These are phyloP conservation scores for Leptopilina boulardi DNA, from an alignment of 1,140 invertebrate species.

Conservation along the genomic window DNA sequence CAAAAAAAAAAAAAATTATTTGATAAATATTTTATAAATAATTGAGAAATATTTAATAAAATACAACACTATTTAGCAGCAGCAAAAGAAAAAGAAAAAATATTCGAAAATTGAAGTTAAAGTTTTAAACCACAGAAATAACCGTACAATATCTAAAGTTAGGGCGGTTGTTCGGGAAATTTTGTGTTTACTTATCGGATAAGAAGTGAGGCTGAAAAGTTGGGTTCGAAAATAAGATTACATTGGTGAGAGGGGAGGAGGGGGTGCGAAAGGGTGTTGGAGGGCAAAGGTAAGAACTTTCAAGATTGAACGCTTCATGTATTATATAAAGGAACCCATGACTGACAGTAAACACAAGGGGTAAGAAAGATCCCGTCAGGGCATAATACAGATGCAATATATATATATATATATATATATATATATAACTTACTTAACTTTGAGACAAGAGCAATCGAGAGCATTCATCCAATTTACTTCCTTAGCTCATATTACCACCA, in stretches of 20 bases:
- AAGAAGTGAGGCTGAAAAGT: conserved; percentile 7
- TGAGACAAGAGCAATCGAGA: not conserved
- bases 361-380: conserved; percentile 49
- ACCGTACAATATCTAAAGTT: not conserved
- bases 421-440: conserved; percentile 6
- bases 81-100: too few species aligned
- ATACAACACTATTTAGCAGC: too few species aligned
- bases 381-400: not conserved
- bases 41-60: too few species aligned
- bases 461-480: not conserved
- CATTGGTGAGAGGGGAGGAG: too few species aligned
- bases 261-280: conserved; percentile 2
- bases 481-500: too few species aligned
- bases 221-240: conserved; percentile 25
- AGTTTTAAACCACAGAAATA: conserved; percentile 3
- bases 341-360: conserved; percentile 55
- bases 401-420: conserved; percentile 5
- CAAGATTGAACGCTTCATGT: conserved; percentile 46
- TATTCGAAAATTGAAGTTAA: too few species aligned
- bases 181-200: conserved; percentile 16
- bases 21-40: too few species aligned
- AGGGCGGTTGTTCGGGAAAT: not conserved
- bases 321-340: conserved; percentile 39
- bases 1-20: too few species aligned
- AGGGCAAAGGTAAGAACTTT: conserved; percentile 25